phyloP scores from a whole-genome alignment of 2,113 vertebrate genomes.

The Falcunculus frontatus region DNA sequence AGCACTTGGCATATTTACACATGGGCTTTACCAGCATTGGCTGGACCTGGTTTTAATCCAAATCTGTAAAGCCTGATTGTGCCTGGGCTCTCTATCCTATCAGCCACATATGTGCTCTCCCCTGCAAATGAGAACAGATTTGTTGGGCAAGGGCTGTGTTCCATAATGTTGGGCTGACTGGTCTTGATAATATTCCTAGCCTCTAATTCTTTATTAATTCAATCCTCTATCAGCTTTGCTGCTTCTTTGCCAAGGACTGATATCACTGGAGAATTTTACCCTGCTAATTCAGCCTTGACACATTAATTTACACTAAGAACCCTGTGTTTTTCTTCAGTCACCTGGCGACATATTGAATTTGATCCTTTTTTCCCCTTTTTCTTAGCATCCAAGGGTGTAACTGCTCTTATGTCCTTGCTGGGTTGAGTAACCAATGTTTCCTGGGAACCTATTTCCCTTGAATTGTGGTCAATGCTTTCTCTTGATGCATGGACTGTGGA shows the following conservation, averaged over 20 bases:
- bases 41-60: neutral
- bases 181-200: neutral
- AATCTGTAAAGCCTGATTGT: neutral
- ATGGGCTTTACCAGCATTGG: neutral
- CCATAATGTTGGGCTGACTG: neutral
- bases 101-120: neutral
- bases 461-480: neutral
- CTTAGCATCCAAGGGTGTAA: neutral
- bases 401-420: neutral
- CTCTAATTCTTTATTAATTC: slow-evolving; percentile 7
- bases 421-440: neutral
- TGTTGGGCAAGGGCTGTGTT: neutral
- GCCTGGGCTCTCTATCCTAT: neutral
- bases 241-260: neutral
- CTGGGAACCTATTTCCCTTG: neutral
- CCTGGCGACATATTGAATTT: neutral
- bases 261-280: neutral
- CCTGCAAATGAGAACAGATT: neutral
- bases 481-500: neutral
- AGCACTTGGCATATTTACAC: neutral
- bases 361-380: neutral
- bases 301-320: neutral
- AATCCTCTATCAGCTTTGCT: neutral
- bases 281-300: neutral
- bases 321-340: neutral